These are phyloP conservation scores for Stegana nigrithorax DNA, from an alignment of 2,888 invertebrate species.

Conservation along the genomic window DNA sequence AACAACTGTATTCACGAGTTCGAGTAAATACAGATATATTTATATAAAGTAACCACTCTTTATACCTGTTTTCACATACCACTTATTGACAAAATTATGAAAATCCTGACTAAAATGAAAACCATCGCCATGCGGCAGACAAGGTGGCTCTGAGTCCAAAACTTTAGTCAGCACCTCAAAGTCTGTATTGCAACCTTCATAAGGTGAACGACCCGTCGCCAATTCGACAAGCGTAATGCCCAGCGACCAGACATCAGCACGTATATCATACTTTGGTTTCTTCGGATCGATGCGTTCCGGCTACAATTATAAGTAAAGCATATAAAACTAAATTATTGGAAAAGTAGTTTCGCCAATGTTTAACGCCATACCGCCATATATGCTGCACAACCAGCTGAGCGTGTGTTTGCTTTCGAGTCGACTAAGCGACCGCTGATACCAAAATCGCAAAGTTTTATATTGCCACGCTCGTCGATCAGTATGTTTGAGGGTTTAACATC, in stretches of 20 bases:
- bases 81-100: conserved; percentile 89
- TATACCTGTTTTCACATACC: conserved; percentile 76
- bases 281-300: conserved; percentile 97
- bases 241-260: conserved; percentile 99
- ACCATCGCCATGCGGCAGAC: conserved; percentile 79
- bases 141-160: conserved; percentile 88
- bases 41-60: background rate
- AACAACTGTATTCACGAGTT: too few relatives aligned
- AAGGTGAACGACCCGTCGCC: conserved; percentile 96
- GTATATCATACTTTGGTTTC: conserved; percentile 96
- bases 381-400: conserved; percentile 98
- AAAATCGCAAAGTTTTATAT: conserved; percentile 98
- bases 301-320: conserved; percentile 70
- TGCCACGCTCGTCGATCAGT: conserved; percentile 92
- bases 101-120: conserved; percentile 83
- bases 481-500: conserved; percentile 99
- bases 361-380: conserved; percentile 98
- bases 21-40: background rate
- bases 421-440: conserved; percentile 98
- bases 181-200: conserved; percentile 94
- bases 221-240: conserved; percentile 97
- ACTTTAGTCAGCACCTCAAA: conserved; percentile 97
- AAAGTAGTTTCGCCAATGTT: conserved; percentile 6
- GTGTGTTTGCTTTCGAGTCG: conserved; percentile 97
- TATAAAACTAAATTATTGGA: background rate